A percentile compares a stretch with the other conserved stretches of the same genome.
Conservation (phyloP, 2,888 invertebrate genomes). For the Sarcophaga variegata region DNA sequence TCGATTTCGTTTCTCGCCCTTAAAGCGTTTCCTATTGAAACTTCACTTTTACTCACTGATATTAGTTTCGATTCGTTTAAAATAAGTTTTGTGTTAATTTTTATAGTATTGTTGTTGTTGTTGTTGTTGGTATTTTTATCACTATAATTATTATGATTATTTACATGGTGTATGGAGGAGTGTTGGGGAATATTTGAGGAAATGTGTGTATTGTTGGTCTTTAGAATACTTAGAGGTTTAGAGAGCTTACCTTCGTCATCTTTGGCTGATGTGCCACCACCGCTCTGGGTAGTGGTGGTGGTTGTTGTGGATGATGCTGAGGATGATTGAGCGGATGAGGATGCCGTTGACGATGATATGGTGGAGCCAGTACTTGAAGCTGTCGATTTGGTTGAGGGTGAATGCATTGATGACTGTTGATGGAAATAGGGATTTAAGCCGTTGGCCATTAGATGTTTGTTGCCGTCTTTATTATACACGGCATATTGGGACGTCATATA, state of each 20-base stretch:
- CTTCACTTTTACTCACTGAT: conserved; percentile 47
- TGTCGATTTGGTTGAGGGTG: conserved; percentile 79
- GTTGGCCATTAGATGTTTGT: conserved; percentile 76
- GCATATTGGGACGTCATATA: conserved; percentile 58
- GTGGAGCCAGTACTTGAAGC: conserved; percentile 78
- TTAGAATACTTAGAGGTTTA: conserved; percentile 61
- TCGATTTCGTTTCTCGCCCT: conserved; percentile 55
- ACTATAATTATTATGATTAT: conserved; percentile 48
- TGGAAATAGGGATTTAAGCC: conserved; percentile 79
- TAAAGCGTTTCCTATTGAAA: conserved; percentile 26
- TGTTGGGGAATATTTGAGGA: conserved; percentile 11
- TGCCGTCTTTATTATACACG: conserved; percentile 72
- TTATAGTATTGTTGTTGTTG: conserved; percentile 1
- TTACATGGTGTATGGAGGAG: conserved; percentile 64
- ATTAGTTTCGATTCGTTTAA: conserved; percentile 47
- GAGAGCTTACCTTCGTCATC: conserved; percentile 79
- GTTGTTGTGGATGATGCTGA: conserved; percentile 70
- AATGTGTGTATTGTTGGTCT: conserved; percentile 59
- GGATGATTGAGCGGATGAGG: conserved; percentile 71
- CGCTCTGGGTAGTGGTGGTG: conserved; percentile 70
- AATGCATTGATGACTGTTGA: conserved; percentile 76
- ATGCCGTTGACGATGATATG: conserved; percentile 75
- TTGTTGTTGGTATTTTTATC: background rate
- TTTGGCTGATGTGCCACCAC: conserved; percentile 63
- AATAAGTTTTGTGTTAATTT: conserved; percentile 56